A percentile compares a stretch with the other conserved stretches of the same genome.
Conservation (phyloP, 2,113 vertebrate species). For the Entosphenus tridentatus region DNA sequence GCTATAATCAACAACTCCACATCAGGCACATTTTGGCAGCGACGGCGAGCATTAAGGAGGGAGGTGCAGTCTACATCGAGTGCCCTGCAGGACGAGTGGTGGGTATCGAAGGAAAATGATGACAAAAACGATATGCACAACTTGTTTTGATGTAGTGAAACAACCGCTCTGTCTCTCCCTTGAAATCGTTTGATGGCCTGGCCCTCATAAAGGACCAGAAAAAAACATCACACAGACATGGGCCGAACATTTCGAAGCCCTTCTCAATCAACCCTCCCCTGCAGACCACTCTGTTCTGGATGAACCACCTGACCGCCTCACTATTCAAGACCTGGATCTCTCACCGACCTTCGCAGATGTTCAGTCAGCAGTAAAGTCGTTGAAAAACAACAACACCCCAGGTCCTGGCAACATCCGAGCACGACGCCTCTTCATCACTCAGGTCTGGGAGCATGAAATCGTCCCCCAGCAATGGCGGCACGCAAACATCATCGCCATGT, state of each 20-base stretch:
- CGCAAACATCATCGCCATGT: constrained; percentile 7
- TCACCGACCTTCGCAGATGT: too few relatives aligned
- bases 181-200: constrained; percentile 11
- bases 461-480: not conserved
- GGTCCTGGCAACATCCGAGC: too few relatives aligned
- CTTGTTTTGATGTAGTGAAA: constrained; percentile 11
- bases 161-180: constrained; percentile 9
- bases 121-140: constrained; percentile 13
- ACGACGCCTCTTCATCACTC: too few relatives aligned
- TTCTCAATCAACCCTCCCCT: constrained; percentile 8
- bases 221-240: constrained; percentile 7
- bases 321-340: too few relatives aligned
- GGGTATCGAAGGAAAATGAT: not conserved
- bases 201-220: constrained; percentile 9
- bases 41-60: too few relatives aligned
- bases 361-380: too few relatives aligned
- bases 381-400: too few relatives aligned
- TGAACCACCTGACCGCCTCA: too few relatives aligned
- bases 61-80: not conserved
- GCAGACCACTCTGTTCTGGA: too few relatives aligned
- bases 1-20: too few relatives aligned
- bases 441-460: constrained; percentile 3
- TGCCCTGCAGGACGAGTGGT: constrained; percentile 8
- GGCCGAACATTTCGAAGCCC: constrained; percentile 11
- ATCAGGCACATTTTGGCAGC: too few relatives aligned